phyloP scores from a whole-genome alignment of 2,797 vertebrate genomes.

The Synaphobranchus kaupii region DNA sequence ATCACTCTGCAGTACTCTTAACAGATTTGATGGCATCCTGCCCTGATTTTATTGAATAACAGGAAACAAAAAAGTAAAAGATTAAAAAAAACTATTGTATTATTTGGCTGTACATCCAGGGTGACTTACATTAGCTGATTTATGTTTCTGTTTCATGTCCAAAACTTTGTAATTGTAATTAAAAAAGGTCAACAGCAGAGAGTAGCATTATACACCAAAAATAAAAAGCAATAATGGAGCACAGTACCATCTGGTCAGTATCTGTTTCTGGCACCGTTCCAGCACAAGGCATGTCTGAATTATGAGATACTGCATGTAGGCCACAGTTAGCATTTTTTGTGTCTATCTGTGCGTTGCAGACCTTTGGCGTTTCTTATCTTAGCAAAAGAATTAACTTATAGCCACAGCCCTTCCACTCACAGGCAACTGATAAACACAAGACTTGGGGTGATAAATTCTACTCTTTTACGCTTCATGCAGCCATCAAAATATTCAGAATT shows the following conservation, averaged over 20 bases:
- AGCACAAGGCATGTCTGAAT: not conserved
- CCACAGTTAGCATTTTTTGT: not conserved
- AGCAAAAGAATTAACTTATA: not conserved
- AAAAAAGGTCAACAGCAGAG: not conserved
- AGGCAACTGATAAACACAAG: not conserved
- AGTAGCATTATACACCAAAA: not conserved
- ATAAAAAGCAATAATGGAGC: not conserved
- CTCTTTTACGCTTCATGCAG: not conserved
- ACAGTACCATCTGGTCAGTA: not conserved
- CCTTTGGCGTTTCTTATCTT: not conserved
- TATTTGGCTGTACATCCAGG: not conserved
- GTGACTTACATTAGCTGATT: not conserved
- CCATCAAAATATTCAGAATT: not conserved
- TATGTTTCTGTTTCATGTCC: not conserved
- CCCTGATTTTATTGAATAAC: not conserved
- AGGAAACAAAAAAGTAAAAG: not conserved
- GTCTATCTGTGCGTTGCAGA: not conserved
- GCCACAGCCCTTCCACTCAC: not conserved
- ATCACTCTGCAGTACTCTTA: not conserved
- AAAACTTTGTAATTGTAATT: not conserved
- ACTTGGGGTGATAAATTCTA: conserved; percentile 5
- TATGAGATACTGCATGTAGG: not conserved
- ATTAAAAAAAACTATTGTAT: not conserved
- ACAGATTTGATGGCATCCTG: not conserved
- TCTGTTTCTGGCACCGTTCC: not conserved